Base-by-base conservation (phyloP, 1,140 invertebrate species). In the Panagrolaimus sp. region DNA sequence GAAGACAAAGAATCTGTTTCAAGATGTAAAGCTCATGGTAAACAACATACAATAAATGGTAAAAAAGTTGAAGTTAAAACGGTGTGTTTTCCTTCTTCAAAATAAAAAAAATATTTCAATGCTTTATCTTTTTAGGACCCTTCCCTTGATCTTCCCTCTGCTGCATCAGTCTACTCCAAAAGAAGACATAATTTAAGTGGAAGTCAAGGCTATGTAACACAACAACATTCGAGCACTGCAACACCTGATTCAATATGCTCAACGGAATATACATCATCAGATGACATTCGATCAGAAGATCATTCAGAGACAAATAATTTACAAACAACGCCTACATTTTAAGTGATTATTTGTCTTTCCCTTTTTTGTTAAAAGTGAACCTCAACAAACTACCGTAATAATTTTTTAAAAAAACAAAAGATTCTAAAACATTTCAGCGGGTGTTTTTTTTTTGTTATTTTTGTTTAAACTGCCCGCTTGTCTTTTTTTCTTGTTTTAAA, bases 51-150 rank as follows among this genome's bases (percentile, higher is more conserved):
- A 46, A 65, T 74, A n/a, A 75, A 74, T 61, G 74, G 74, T 23
- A 67, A 65, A 42, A 73, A 71, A 65, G 57, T 74, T 63, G 73
- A 74, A 71, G 64, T 73, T n/a, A 74, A 74, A 20, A 57, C 51
- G 20, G 51, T 57, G n/a, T n/a, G n/a, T n/a, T n/a, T n/a, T 8
- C 20, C 14, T 57, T 8, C 7, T 25, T 20, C 14, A 5, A 51
- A 51, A 16, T 8, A 14, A 38, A 51, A 51, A 25, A 20, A 20
- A 8, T 51, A 13, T 51, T 20, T n/a, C n/a, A 13, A 16, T 51
- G 16, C 7, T 14, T 51, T 51, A 51, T 20, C 27, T 57, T n/a
- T n/a, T 20, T 16, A 57, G 51, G 51, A 57, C n/a, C 20, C 51
- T 8, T 57, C 51, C n/a, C 51, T 57, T 5, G 51, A 57, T 11